Evolutionary conservation across 2,888 invertebrate species (phyloP).

Genomic region (Girardia tigrina): DNA sequence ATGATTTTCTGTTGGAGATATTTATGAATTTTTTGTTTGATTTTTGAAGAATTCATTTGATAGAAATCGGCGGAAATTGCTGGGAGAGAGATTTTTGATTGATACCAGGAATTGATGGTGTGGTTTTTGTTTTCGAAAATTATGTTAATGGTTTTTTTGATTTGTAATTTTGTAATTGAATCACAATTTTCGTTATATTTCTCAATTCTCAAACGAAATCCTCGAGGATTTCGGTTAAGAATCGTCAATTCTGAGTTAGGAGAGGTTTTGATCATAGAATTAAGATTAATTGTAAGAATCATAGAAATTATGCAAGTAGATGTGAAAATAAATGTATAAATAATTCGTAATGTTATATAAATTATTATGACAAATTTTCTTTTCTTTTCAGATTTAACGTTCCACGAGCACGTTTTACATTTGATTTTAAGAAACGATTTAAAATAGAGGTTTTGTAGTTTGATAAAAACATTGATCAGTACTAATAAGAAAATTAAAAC

Average conservation of each 20-base stretch:
- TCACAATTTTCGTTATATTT: background rate
- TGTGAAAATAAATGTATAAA: conserved; percentile 1
- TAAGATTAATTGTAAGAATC: background rate
- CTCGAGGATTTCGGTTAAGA: background rate
- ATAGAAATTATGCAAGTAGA: background rate
- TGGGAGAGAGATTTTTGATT: background rate
- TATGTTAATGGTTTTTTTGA: background rate
- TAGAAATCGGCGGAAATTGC: background rate
- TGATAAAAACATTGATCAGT: background rate
- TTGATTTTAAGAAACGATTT: background rate
- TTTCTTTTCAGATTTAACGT: background rate
- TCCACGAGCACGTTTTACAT: background rate
- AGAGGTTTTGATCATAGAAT: background rate
- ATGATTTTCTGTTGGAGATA: conserved; percentile 19
- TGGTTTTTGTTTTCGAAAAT: background rate
- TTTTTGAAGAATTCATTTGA: background rate
- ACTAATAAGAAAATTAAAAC: background rate
- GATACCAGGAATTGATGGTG: background rate
- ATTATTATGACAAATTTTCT: background rate
- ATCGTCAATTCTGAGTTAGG: background rate
- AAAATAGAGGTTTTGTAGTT: background rate
- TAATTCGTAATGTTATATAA: background rate
- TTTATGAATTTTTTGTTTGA: background rate
- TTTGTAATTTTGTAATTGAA: background rate
- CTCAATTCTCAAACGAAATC: background rate